phyloP scores from a whole-genome alignment of 2,888 invertebrate species.

The Cancer borealis region DNA sequence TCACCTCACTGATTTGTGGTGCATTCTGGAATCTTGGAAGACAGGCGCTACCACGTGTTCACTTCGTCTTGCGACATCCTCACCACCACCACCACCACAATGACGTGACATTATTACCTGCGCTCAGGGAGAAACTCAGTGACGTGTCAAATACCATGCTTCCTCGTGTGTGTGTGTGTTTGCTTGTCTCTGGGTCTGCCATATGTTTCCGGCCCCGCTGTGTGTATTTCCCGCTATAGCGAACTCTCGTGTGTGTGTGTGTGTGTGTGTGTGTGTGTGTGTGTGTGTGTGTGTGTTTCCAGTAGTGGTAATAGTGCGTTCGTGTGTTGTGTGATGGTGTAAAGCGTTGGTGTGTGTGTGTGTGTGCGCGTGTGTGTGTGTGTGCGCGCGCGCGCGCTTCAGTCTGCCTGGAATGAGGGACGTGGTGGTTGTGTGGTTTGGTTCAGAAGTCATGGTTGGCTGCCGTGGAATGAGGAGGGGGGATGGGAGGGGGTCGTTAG shows the following conservation, averaged over 20 bases:
- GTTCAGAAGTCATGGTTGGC: constrained; percentile 10
- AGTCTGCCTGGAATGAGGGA: not conserved
- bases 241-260: not conserved
- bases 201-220: constrained; percentile 37
- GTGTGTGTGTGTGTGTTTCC: not conserved
- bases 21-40: not conserved
- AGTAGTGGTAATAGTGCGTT: not conserved
- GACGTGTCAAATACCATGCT: not conserved
- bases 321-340: too few relatives aligned
- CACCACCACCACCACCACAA: not conserved
- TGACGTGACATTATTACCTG: not conserved
- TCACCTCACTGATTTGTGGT: not conserved
- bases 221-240: not conserved
- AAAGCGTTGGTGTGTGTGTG: not conserved
- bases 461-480: constrained; percentile 2
- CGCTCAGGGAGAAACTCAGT: not conserved
- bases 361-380: not conserved
- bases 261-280: not conserved
- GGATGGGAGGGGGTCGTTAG: not conserved
- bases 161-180: not conserved
- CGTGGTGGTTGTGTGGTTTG: not conserved
- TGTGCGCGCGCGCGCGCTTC: not conserved
- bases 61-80: not conserved
- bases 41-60: not conserved
- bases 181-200: not conserved